Evolutionary conservation across 1,140 invertebrate genomes (phyloP).

Genomic region (Notospermus geniculatus): DNA sequence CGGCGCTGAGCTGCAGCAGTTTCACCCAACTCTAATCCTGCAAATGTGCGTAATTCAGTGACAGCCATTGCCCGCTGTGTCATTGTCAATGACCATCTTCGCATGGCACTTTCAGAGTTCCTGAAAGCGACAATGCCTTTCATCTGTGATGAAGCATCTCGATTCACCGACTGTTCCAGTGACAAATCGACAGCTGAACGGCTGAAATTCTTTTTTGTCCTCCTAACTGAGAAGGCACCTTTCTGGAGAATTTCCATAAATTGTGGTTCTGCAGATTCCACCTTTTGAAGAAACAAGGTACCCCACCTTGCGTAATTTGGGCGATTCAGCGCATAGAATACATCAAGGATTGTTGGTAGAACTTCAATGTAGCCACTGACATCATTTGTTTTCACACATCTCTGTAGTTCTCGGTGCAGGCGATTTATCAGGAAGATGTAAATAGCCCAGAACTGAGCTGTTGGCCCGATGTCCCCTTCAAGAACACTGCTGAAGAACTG

Average conservation of each 20-base stretch:
- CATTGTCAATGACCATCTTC: neutral
- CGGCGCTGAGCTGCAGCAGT: neutral
- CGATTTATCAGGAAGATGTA: slow-evolving; percentile 15
- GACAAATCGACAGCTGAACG: neutral
- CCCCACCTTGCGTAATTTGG: slow-evolving; percentile 20
- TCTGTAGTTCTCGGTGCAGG: slow-evolving; percentile 4
- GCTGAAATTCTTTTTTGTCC: neutral
- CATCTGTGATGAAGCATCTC: neutral
- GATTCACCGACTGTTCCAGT: neutral
- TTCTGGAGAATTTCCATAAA: neutral
- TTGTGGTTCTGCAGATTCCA: too few species aligned
- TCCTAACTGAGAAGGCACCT: neutral
- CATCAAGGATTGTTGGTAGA: slow-evolving; percentile 1
- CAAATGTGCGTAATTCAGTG: neutral
- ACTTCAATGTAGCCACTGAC: slow-evolving; percentile 9
- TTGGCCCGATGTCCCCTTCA: slow-evolving; percentile 16
- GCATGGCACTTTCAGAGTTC: neutral
- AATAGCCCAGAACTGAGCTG: slow-evolving; percentile 22
- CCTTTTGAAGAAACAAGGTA: slow-evolving; percentile 9
- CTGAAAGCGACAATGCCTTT: neutral
- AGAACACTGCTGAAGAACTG: too few species aligned
- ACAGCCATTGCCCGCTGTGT: neutral
- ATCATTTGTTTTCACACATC: slow-evolving; percentile 14
- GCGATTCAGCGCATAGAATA: slow-evolving; percentile 19
- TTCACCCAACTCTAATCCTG: neutral